Base-by-base conservation (phyloP, 1,140 invertebrate genomes). In the Neocloeon triangulifer region DNA sequence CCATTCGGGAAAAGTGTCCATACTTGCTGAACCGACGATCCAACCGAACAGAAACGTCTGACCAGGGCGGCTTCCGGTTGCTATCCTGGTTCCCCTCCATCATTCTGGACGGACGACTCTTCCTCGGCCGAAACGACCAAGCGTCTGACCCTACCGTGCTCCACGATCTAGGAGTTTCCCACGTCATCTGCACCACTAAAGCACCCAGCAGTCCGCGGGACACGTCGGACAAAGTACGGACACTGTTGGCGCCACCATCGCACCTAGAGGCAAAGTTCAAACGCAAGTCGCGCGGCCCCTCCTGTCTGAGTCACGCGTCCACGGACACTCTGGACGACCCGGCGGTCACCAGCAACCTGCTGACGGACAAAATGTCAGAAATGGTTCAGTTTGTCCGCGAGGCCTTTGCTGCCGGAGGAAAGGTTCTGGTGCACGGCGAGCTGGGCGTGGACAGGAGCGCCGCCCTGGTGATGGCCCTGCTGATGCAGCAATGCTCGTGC, bases 391-490 rank as follows among this genome's bases (percentile, higher is more conserved):
- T 46, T 22, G 33, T 47, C 18, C 23, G 30, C 9, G 38, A 39
- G 37, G 46, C 45, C 2, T 26, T 36, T 13, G 29, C 25, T 6
- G 32, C n/a, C n/a, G n/a, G n/a, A 37, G 25, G 42, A 41, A 4
- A 45, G 46, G 6, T 49, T 12, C 21, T 49, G 18, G 41, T 47
- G 15, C 40, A 47, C 16, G 47, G 47, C 13, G 46, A 49, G 23
- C 44, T 49, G 33, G 48, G 48, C 5, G 42, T 50, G 2, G 47
- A 46, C 21, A 34, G 47, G 7, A 40, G 43, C 20, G 44, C 47
- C 20, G 38, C 42, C 7, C 31, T 49, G 7, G 39, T 42, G 22
- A 47, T 49, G 37, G 45, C 42, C 12, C 41, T 41, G 17, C 31
- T 49, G 21, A 49, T 49, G 47, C 19, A 40, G 18, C 29, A 40